Percentiles rank a stretch among this genome's conserved stretches.
phyloP scores from a whole-genome alignment of 2,888 invertebrate genomes.

The Arctia plantaginis region DNA sequence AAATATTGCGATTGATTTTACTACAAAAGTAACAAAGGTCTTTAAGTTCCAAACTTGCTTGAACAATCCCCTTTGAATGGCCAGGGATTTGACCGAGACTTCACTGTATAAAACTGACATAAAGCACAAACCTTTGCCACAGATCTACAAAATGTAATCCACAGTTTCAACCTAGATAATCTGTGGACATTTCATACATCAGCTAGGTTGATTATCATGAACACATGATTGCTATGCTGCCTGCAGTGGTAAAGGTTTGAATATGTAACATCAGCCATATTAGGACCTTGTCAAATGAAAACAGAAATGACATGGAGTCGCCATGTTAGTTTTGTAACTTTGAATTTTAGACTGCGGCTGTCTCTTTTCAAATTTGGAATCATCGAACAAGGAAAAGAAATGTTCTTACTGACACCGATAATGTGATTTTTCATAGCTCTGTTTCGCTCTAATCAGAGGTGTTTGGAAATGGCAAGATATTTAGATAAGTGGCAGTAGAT shows the following conservation, averaged over 20 bases:
- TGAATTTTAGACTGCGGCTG: neutral
- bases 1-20: too few relatives aligned
- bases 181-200: neutral
- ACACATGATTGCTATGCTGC: slow-evolving; percentile 37
- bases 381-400: too few relatives aligned
- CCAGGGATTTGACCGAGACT: too few relatives aligned
- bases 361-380: too few relatives aligned
- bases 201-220: slow-evolving; percentile 38
- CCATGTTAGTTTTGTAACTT: neutral
- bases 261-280: slow-evolving; percentile 57
- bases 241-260: slow-evolving; percentile 44
- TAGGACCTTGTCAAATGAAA: slow-evolving; percentile 51
- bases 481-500: neutral
- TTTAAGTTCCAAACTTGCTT: too few relatives aligned
- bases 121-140: neutral
- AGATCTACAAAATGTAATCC: neutral
- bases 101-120: neutral
- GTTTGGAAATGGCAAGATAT: neutral
- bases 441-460: neutral
- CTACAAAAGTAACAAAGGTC: too few relatives aligned
- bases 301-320: slow-evolving; percentile 45
- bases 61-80: too few relatives aligned
- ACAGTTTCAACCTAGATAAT: neutral
- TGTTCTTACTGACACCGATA: too few relatives aligned
- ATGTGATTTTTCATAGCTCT: neutral